phyloP scores from a whole-genome alignment of 1,140 invertebrate genomes.

The Drosophila burlai region DNA sequence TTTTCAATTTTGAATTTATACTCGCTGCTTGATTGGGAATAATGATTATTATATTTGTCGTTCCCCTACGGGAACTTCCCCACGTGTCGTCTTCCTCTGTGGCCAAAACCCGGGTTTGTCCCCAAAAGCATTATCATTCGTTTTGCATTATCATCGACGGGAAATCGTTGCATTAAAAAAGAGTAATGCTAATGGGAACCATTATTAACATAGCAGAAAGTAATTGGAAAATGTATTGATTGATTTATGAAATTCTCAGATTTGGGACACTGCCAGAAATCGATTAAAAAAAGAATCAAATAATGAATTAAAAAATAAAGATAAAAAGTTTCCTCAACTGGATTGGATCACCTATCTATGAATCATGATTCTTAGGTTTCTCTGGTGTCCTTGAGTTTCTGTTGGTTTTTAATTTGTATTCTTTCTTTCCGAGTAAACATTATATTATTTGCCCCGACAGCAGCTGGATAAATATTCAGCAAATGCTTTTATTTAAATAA shows the following conservation, averaged over 20 bases:
- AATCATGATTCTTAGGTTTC: neutral
- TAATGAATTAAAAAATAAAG: neutral
- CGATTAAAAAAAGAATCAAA: neutral
- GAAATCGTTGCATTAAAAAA: constrained; percentile 1
- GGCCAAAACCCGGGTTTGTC: neutral
- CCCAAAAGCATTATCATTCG: neutral
- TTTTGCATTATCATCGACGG: neutral
- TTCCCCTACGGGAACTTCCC: neutral
- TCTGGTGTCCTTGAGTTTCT: constrained; percentile 15
- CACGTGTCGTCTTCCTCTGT: neutral
- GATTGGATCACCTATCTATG: neutral
- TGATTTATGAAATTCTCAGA: neutral
- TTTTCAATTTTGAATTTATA: constrained; percentile 47
- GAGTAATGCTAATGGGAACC: neutral
- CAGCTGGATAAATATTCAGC: constrained; percentile 35
- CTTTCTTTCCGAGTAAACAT: constrained; percentile 13
- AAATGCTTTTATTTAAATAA: constrained; percentile 19
- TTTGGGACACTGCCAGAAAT: neutral
- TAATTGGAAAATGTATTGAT: constrained; percentile 8
- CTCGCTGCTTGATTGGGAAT: constrained; percentile 21
- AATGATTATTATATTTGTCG: constrained; percentile 20
- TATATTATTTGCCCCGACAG: constrained; percentile 1
- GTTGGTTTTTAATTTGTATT: constrained; percentile 12
- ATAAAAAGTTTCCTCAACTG: neutral
- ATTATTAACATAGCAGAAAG: neutral